phyloP scores from a whole-genome alignment of 2,888 invertebrate species.

The Tipula unca region DNA sequence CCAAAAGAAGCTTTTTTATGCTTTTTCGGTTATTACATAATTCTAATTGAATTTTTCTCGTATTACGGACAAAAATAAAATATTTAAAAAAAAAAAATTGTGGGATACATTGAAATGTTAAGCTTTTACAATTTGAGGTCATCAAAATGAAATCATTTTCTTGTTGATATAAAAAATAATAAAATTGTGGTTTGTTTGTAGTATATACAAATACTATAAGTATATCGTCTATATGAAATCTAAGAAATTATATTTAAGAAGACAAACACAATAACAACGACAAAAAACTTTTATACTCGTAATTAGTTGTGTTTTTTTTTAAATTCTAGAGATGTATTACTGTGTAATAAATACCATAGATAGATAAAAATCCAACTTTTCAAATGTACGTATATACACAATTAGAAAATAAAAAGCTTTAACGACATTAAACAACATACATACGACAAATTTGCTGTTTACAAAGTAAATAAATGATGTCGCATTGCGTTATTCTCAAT shows the following conservation, averaged over 20 bases:
- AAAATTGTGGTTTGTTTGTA: background rate
- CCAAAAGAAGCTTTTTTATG: background rate
- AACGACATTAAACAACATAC: background rate
- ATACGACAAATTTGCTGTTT: background rate
- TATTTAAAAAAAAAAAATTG: background rate
- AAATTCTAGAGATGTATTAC: background rate
- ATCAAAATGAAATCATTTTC: slow-evolving; percentile 2
- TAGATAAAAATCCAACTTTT: background rate
- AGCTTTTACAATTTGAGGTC: background rate
- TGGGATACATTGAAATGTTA: background rate
- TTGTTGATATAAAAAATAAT: background rate
- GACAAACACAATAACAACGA: background rate
- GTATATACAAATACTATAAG: background rate
- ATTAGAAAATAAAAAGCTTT: background rate
- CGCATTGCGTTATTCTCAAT: background rate
- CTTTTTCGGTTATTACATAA: background rate
- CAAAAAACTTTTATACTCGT: background rate
- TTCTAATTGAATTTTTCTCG: background rate
- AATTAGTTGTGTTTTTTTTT: background rate
- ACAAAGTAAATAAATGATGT: slow-evolving; percentile 8
- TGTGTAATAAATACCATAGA: background rate
- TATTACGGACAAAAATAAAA: background rate
- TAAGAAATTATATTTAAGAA: background rate
- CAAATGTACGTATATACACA: background rate
- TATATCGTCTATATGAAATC: background rate